phyloP scores from a whole-genome alignment of 2,113 vertebrate genomes.

The Lepisosteus osseus region DNA sequence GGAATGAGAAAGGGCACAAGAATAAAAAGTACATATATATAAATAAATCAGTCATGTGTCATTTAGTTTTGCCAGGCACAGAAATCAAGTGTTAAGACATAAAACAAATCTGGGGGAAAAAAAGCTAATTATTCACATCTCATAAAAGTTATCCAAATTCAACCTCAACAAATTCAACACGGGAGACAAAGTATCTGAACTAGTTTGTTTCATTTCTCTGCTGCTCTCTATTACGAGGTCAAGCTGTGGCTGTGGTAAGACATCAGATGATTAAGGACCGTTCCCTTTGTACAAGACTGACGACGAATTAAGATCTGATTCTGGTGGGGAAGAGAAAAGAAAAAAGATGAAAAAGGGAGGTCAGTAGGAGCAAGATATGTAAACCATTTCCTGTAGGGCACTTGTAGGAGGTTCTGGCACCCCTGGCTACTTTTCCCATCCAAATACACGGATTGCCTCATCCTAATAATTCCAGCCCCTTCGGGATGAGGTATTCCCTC shows the following conservation, averaged over 20 bases:
- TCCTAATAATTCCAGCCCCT: neutral
- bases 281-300: slow-evolving; percentile 22
- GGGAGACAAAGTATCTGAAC: too few species aligned
- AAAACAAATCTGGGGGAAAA: too few species aligned
- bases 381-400: neutral
- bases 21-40: too few species aligned
- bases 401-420: neutral
- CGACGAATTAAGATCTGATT: slow-evolving; percentile 9
- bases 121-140: neutral
- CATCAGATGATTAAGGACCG: slow-evolving; percentile 26
- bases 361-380: neutral
- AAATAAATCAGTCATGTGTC: too few species aligned
- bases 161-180: slow-evolving; percentile 2
- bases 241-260: slow-evolving; percentile 19
- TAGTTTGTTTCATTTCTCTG: too few species aligned
- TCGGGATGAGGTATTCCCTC: too few species aligned
- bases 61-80: neutral
- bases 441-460: neutral
- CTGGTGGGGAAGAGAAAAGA: slow-evolving; percentile 8
- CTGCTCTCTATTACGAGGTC: too few species aligned
- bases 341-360: slow-evolving; percentile 1
- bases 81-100: neutral
- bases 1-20: too few species aligned
- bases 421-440: neutral
- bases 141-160: slow-evolving; percentile 9